Evolutionary conservation across 2,797 vertebrate species (phyloP).

Genomic region (Myripristis murdjan): DNA sequence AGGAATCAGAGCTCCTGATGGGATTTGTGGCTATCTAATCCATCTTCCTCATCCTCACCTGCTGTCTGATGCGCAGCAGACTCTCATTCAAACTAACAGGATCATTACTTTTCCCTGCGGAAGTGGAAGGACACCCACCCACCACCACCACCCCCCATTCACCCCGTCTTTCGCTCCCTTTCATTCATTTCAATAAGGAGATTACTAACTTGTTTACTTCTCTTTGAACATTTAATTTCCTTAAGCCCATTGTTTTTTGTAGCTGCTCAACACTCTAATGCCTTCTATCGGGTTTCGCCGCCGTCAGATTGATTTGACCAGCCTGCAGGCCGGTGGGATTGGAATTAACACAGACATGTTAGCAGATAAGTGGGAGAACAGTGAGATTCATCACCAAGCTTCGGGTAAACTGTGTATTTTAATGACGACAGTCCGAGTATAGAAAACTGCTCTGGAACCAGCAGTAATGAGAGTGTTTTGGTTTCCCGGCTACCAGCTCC

Average conservation of each 20-base stretch:
- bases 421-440: background rate
- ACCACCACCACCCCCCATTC: no score
- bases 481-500: no score
- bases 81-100: slow-evolving; percentile 83
- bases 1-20: slow-evolving; percentile 66
- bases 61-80: slow-evolving; percentile 82
- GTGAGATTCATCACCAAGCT: background rate
- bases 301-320: slow-evolving; percentile 86
- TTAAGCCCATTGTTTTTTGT: slow-evolving; percentile 90
- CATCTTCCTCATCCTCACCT: slow-evolving; percentile 84
- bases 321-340: slow-evolving; percentile 57
- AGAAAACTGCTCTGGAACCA: background rate
- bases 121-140: slow-evolving; percentile 59
- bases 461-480: background rate
- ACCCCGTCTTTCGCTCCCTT: slow-evolving; percentile 48
- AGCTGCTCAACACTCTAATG: slow-evolving; percentile 89
- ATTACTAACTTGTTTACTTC: slow-evolving; percentile 91
- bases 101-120: slow-evolving; percentile 83
- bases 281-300: slow-evolving; percentile 88
- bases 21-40: slow-evolving; percentile 84
- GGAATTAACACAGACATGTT: slow-evolving; percentile 28
- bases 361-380: slow-evolving; percentile 5
- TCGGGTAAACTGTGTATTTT: background rate
- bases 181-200: slow-evolving; percentile 92
- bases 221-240: slow-evolving; percentile 91